These are phyloP conservation scores for Erannis defoliaria DNA, from an alignment of 2,888 invertebrate genomes.

Conservation along the genomic window DNA sequence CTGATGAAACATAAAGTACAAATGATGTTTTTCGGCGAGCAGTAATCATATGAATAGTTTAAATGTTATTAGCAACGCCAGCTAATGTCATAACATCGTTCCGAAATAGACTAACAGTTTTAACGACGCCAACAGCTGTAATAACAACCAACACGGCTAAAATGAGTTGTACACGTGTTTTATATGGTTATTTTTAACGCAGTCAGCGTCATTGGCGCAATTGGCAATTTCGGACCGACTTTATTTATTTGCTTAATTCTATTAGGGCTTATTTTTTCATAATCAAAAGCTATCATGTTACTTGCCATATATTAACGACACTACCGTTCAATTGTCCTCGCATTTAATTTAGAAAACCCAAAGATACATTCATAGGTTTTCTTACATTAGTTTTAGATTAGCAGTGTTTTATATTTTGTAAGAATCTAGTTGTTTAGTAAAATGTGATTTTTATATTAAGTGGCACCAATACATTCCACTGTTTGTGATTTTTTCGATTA, in stretches of 20 bases:
- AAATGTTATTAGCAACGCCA: neutral
- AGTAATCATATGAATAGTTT: neutral
- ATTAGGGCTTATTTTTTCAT: neutral
- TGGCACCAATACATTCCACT: slow-evolving; percentile 79
- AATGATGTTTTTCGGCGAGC: neutral
- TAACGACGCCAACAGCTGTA: too few species aligned
- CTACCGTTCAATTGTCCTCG: slow-evolving; percentile 54
- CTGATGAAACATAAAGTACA: neutral
- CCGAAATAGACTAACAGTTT: too few species aligned
- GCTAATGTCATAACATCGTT: neutral
- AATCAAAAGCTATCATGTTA: slow-evolving; percentile 30
- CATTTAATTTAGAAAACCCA: slow-evolving; percentile 69
- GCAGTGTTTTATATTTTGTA: slow-evolving; percentile 57
- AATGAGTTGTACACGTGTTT: too few species aligned
- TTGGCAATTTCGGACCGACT: neutral
- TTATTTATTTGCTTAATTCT: neutral
- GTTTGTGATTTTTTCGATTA: slow-evolving; percentile 79
- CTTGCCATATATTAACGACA: slow-evolving; percentile 28
- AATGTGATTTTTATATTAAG: slow-evolving; percentile 82
- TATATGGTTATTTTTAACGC: too few species aligned
- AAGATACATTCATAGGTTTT: slow-evolving; percentile 68
- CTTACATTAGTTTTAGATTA: slow-evolving; percentile 53
- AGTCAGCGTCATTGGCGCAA: too few species aligned
- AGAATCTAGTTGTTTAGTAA: slow-evolving; percentile 55
- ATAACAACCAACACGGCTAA: too few species aligned